These are phyloP conservation scores for Myotis myotis DNA, from an alignment of 2,797 vertebrate genomes.

Conservation along the genomic window DNA sequence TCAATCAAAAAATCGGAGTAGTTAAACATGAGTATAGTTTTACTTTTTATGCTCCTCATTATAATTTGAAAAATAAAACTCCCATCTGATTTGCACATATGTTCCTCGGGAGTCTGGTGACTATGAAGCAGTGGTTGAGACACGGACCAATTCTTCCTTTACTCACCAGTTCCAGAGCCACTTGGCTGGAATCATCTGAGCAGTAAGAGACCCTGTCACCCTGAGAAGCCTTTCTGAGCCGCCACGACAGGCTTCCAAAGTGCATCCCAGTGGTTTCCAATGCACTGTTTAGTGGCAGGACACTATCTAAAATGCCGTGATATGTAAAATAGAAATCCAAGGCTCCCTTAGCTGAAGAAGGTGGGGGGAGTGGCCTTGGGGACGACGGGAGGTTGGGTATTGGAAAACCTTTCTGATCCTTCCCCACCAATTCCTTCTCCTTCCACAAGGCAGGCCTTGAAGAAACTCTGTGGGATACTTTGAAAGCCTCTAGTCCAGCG, in stretches of 20 bases:
- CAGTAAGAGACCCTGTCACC: not conserved
- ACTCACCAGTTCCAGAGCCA: not conserved
- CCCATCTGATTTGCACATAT: not conserved
- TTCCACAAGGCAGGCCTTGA: not conserved
- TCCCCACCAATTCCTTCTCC: not conserved
- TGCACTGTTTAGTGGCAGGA: not conserved
- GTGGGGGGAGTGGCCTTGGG: too few species aligned
- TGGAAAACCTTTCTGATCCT: not conserved
- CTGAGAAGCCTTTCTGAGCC: not conserved
- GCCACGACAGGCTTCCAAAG: not conserved
- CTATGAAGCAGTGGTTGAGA: not conserved
- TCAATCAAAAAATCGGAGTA: not conserved
- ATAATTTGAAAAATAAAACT: constrained; percentile 15
- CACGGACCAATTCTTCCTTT: not conserved
- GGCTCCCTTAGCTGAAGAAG: not conserved
- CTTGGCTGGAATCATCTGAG: not conserved
- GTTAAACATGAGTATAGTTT: not conserved
- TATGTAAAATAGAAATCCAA: not conserved
- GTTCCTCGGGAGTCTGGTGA: not conserved
- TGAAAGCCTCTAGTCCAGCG: not conserved
- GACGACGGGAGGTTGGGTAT: rapidly evolving
- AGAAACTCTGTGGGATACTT: not conserved
- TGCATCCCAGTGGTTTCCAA: not conserved
- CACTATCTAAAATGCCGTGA: not conserved
- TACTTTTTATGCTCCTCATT: not conserved